phyloP scores from a whole-genome alignment of 2,888 invertebrate species.

The Acrobasis consociella region DNA sequence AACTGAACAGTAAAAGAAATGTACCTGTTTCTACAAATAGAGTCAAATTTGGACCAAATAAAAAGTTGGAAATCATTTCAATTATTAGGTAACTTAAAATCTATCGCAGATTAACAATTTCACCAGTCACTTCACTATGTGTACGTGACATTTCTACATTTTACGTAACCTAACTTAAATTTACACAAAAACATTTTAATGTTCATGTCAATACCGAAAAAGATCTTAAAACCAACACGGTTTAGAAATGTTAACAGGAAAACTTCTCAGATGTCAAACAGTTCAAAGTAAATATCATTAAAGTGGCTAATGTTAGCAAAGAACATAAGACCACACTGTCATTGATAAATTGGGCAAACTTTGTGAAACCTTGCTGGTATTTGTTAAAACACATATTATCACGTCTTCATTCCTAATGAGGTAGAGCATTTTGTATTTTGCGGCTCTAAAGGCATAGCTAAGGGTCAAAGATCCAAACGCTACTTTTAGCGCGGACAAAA shows the following conservation, averaged over 20 bases:
- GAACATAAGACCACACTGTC: not conserved
- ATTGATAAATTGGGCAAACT: conserved; percentile 1
- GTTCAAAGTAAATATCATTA: not conserved
- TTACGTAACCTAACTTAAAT: not conserved
- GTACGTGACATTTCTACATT: not conserved
- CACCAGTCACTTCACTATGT: not conserved
- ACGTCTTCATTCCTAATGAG: not conserved
- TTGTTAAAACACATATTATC: not conserved
- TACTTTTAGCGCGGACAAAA: no score
- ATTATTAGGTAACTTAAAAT: no score
- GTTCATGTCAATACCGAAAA: not conserved
- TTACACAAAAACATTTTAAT: not conserved
- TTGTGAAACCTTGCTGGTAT: not conserved
- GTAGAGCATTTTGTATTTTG: not conserved
- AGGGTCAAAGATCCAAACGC: no score
- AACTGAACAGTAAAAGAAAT: no score
- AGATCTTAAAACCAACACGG: not conserved
- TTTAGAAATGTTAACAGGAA: not conserved
- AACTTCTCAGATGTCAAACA: not conserved
- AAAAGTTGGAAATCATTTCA: no score
- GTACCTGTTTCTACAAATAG: no score
- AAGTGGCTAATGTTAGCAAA: not conserved
- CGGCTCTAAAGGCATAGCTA: not conserved
- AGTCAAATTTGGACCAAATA: no score
- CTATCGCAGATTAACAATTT: no score